These are phyloP conservation scores for Abrostola triplasia DNA, from an alignment of 2,888 invertebrate genomes.

Conservation along the genomic window DNA sequence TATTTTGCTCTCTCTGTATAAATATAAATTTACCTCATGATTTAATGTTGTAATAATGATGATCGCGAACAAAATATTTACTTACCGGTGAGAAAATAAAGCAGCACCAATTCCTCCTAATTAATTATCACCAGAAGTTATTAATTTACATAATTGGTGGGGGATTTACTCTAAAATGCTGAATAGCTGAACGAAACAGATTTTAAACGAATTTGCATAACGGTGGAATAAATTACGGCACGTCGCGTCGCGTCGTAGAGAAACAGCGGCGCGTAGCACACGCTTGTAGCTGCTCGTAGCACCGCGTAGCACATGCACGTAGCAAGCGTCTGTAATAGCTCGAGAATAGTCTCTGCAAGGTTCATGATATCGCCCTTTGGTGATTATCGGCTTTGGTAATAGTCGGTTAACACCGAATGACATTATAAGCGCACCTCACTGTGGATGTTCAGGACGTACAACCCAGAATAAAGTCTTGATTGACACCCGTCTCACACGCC, in stretches of 20 bases:
- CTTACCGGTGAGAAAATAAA: constrained; percentile 38
- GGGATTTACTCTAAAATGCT: constrained; percentile 70
- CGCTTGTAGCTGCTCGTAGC: constrained; percentile 11
- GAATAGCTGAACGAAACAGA: constrained; percentile 68
- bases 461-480: too few species aligned
- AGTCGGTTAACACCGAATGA: too few species aligned
- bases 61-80: constrained; percentile 31
- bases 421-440: too few species aligned
- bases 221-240: constrained; percentile 61
- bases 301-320: constrained; percentile 1
- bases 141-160: constrained; percentile 77
- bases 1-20: not conserved
- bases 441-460: too few species aligned
- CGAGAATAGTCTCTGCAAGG: too few species aligned
- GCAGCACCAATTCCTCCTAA: constrained; percentile 60
- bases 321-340: not conserved
- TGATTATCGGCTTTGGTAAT: too few species aligned
- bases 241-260: constrained; percentile 3
- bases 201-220: constrained; percentile 66
- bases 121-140: constrained; percentile 72
- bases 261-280: constrained; percentile 6
- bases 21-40: constrained; percentile 8
- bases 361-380: too few species aligned
- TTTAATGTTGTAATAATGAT: constrained; percentile 14
- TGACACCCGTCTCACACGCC: too few species aligned